Evolutionary conservation across 2,797 vertebrate species (phyloP), one percentile per base, ranked within the genome.

Genomic region (Pogoniulus pusillus): DNA sequence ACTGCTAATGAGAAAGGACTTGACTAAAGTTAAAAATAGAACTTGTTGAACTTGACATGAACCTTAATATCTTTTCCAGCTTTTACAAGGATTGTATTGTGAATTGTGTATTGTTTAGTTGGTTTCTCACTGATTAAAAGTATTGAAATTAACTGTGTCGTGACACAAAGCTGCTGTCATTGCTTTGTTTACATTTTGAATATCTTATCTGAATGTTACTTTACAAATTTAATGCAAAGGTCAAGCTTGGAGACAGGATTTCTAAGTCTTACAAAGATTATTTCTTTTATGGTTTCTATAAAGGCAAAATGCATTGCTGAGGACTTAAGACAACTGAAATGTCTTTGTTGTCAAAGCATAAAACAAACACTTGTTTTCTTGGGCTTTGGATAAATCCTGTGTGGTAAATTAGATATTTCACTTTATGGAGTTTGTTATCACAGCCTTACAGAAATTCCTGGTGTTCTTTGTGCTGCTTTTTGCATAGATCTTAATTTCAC

Each of bases 21-120:
- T 87, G 59, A 57, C 63, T 88, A 6, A 69, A 84, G 64, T 86
- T 91, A 90, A 88, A 96, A 94, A 91, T 73, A 88, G 90, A 88
- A 39, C 43, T 35, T 0, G 1, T 39, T 90, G 93, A 95, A 93
- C 85, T 92, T 88, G 35, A 86, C 12, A 1, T 76, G 93, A 94
- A 90, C 91, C 22, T 88, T 91, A 90, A 76, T 84, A 73, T 76
- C 68, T 93, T 94, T 93, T 82, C 64, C 83, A 91, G 70, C 43
- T 96, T 92, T 78, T 60, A 17, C 10, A 57, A 39, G 74, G 64
- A 79, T 82, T 84, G 66, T 76, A 43, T 87, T 92, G 70, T 87
- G 87, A 90, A 91, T 81, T 87, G 62, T 77, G 63, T 74, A 85
- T 80, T 75, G 82, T 91, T 91, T 69, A 59, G 80, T 64, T 72